These are phyloP conservation scores for Rhyacichthys aspro DNA, from an alignment of 2,797 vertebrate genomes.

Conservation along the genomic window DNA sequence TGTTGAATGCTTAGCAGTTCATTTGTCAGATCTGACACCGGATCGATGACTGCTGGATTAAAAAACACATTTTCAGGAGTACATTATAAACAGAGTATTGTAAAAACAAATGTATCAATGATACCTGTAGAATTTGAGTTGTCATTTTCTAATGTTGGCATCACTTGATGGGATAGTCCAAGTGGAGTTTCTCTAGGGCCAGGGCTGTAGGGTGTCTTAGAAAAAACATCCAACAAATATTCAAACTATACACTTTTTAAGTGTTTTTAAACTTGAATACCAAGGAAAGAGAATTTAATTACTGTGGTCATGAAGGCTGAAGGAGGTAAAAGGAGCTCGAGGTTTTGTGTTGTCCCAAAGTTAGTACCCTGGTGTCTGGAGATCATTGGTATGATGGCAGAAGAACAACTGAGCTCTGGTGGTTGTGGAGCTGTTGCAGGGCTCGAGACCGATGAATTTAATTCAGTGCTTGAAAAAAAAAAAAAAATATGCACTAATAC, in stretches of 20 bases:
- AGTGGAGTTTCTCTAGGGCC: constrained; percentile 4
- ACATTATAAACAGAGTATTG: background rate
- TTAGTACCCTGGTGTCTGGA: constrained; percentile 8
- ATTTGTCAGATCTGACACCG: constrained; percentile 64
- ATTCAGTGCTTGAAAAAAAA: constrained; percentile 24
- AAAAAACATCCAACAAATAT: constrained; percentile 3
- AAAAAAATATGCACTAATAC: background rate
- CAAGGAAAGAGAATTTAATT: constrained; percentile 11
- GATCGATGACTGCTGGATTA: constrained; percentile 25
- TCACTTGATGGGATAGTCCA: constrained; percentile 51
- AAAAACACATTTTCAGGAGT: background rate
- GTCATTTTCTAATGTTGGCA: constrained; percentile 14
- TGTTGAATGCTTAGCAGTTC: constrained; percentile 85
- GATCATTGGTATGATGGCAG: constrained; percentile 8
- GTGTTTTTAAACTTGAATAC: background rate
- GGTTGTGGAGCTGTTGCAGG: constrained; percentile 9
- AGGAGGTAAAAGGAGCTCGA: constrained; percentile 75
- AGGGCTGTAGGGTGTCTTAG: constrained; percentile 24
- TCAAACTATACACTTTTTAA: background rate
- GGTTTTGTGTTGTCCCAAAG: constrained; percentile 19
- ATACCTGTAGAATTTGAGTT: constrained; percentile 60
- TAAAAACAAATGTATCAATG: background rate
- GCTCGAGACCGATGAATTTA: background rate
- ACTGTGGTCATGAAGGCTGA: constrained; percentile 77
- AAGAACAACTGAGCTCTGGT: constrained; percentile 1